Evolutionary conservation across 2,888 invertebrate genomes (phyloP).

Genomic region (Teinopalpus imperialis): DNA sequence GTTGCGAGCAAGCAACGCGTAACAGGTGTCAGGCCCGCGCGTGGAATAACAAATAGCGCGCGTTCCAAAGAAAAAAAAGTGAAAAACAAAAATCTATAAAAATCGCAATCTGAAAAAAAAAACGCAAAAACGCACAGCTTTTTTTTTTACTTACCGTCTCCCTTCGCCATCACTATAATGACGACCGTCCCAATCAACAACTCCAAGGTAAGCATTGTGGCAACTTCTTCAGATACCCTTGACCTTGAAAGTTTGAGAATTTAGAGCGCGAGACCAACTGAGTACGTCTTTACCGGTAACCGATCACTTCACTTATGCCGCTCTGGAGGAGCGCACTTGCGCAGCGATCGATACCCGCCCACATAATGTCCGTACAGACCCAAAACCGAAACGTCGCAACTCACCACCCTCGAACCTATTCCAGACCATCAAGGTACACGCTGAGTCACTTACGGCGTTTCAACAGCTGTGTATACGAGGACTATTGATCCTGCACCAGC

Average conservation of each 20-base stretch:
- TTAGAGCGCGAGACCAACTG: too few species aligned
- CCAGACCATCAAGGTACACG: not conserved
- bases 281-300: too few species aligned
- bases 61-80: not conserved
- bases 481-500: conserved; percentile 1
- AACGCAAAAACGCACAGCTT: too few species aligned
- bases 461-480: not conserved
- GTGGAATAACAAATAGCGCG: too few species aligned
- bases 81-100: not conserved
- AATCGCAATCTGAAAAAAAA: too few species aligned
- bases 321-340: conserved; percentile 53
- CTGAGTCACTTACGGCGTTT: not conserved
- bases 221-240: too few species aligned
- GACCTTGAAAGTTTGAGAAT: too few species aligned
- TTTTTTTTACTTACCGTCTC: too few species aligned
- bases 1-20: conserved; percentile 1
- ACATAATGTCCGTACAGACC: conserved; percentile 50
- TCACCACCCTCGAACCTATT: not conserved
- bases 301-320: conserved; percentile 50
- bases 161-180: too few species aligned
- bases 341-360: conserved; percentile 78
- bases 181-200: too few species aligned
- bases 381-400: conserved; percentile 22
- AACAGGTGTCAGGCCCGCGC: not conserved
- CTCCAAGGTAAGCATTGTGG: too few species aligned